A percentile compares a stretch with the other conserved stretches of the same genome.
These are phyloP conservation scores for Coranthus polyacanthus DNA, from an alignment of 2,797 vertebrate genomes.

Conservation along the genomic window DNA sequence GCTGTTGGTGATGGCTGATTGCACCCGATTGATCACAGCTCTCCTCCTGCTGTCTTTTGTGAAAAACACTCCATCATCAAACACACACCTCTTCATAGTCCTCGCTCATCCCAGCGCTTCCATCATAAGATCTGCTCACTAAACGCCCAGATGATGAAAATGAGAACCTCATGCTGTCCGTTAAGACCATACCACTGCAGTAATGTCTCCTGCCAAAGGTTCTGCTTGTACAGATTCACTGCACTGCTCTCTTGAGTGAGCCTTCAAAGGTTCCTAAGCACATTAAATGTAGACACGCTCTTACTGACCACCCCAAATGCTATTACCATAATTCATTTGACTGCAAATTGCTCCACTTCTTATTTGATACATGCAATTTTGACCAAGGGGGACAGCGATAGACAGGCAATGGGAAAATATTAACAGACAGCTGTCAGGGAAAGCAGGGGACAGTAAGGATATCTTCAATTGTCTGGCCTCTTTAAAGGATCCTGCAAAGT, in stretches of 20 bases:
- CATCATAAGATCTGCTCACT: conserved; percentile 46
- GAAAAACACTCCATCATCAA: conserved; percentile 38
- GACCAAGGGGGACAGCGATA: conserved; percentile 24
- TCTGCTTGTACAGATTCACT: conserved; percentile 24
- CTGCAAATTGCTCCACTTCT: conserved; percentile 54
- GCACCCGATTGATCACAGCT: conserved; percentile 67
- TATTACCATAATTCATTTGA: conserved; percentile 69
- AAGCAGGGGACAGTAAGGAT: conserved; percentile 38
- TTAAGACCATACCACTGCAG: conserved; percentile 53
- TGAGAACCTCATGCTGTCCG: conserved; percentile 67
- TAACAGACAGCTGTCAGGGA: conserved; percentile 41
- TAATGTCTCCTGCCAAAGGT: conserved; percentile 50
- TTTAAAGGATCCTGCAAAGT: conserved; percentile 52
- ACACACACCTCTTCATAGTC: conserved; percentile 14
- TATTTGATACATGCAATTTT: conserved; percentile 63
- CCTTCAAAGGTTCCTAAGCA: conserved; percentile 64
- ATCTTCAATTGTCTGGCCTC: conserved; percentile 52
- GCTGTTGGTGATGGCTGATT: conserved; percentile 58
- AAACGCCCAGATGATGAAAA: conserved; percentile 53
- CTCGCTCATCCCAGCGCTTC: conserved; percentile 6
- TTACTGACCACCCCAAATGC: conserved; percentile 65
- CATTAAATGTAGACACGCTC: conserved; percentile 60
- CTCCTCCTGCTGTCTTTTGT: conserved; percentile 16
- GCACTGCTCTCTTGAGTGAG: conserved; percentile 39
- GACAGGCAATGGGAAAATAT: conserved; percentile 35